Base-by-base conservation (phyloP, 2,888 invertebrate genomes). In the Lamellibrachia satsuma region DNA sequence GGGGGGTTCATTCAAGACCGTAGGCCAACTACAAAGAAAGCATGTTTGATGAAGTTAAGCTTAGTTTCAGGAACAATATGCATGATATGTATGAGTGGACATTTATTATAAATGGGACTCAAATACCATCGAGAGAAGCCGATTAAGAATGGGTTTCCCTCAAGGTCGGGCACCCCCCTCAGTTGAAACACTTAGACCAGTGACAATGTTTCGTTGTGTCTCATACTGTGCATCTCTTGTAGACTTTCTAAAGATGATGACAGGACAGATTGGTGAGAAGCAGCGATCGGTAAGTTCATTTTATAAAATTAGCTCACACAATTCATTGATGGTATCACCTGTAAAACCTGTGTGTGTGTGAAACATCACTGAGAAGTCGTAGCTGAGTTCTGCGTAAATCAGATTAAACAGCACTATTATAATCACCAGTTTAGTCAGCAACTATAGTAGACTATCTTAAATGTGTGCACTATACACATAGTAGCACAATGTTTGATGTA, bases 191-290 rank as follows among this genome's bases (percentile, higher is more conserved):
- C 75, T 4, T 75, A 75, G 75, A 22, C n/a, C 15, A 22, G 75
- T 75, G 75, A 55, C 55, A 9, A 9, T 9, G 55, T 3, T 75
- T 11, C 11, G 22, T 75, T 22, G 75, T 4, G 15, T 6, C n/a
- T n/a, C 75, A 75, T 75, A 22, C 75, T 75, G 22, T 22, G 22
- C 57, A 52, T 57, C 57, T 15, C 52, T 92, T 92, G 90, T 52
- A 92, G 93, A 93, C 91, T 93, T 93, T 57, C 92, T 93, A 7
- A 93, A 93, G 92, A 93, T 93, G 92, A 93, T 93, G 93, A 90
- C 92, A 22, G 93, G 93, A 22, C 91, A 92, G 55, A 92, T 93
- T 27, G 93, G 92, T 9, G 52, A 90, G 51, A 90, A 92, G 4
- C 93, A 93, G 52, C 55, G 92, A 39, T 92, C 92, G 92, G 94